Base-by-base conservation (phyloP, 1,140 invertebrate species). In the Brachionus sp. region DNA sequence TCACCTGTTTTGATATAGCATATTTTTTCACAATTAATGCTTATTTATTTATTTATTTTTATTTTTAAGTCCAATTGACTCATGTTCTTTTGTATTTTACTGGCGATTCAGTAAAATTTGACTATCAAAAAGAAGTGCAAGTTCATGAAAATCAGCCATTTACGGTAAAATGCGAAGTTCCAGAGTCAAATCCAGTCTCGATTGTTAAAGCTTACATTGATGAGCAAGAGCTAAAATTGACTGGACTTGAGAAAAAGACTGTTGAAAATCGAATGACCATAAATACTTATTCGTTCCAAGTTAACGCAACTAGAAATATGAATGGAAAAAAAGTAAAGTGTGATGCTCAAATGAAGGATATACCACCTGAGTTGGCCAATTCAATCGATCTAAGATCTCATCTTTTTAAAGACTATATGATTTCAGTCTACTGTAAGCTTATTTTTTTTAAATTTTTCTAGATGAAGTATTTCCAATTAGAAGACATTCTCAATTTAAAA, bases 91-190 rank as follows among this genome's bases (percentile, higher is more conserved):
- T 80, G 29, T 80, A 80, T 44, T 80, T 80, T 66, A 80, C 77
- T 12, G 77, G 77, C 2, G 77, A 80, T 39, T 80, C 77, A 25
- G 77, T 80, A 9, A 80, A 80, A 44, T 80, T 80, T 29, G 77
- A 80, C 25, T 80, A 80, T 37, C 77, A 80, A 66, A 80, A 80
- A 80, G 77, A 80, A 66, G 77, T 80, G 12, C 77, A 80, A 80
- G 77, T 80, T 16, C 77, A 80, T 44, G 77, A 80, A 44, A 66
- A 66, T 66, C 77, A 80, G 23, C 12, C 39, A 25, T 80, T 80
- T 23, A 80, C 77, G 25, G 77, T 80, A 10, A 80, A 80, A 80
- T 80, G 77, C 42, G 77, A 80, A 80, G 77, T 80, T 10, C 77
- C 77, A 5, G 77, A 80, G 13, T 62, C 77, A 19, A 80, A 80